Evolutionary conservation across 2,888 invertebrate genomes (phyloP).

Genomic region (Heliconius cydno): DNA sequence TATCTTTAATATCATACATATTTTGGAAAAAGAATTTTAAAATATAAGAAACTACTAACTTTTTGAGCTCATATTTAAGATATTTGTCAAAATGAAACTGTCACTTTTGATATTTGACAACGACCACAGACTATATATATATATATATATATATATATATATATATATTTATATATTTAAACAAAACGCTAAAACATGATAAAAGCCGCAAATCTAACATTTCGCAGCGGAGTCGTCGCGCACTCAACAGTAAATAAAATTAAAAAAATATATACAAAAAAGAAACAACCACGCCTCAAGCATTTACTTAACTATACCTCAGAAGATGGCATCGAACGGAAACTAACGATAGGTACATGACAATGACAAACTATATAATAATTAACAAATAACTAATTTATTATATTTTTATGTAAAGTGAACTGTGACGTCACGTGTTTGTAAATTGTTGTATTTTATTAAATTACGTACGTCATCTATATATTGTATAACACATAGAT

Average conservation of each 20-base stretch:
- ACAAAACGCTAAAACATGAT: not conserved
- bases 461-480: no score
- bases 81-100: not conserved
- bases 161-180: not conserved
- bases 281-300: conserved; percentile 61
- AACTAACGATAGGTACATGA: conserved; percentile 19
- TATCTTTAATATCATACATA: not conserved
- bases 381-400: not conserved
- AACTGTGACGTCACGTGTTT: conserved; percentile 1
- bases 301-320: conserved; percentile 50
- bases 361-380: not conserved
- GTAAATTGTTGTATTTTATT: not conserved
- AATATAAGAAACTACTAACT: not conserved
- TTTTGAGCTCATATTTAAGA: not conserved
- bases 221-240: conserved; percentile 32
- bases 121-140: conserved; percentile 8
- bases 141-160: no score
- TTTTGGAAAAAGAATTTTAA: not conserved
- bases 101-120: conserved; percentile 8
- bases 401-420: not conserved
- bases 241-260: conserved; percentile 66
- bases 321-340: conserved; percentile 29
- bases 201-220: conserved; percentile 23
- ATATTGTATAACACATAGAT: no score
- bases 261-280: conserved; percentile 53